Conservation (phyloP, 2,888 invertebrate species). For the Epistrophe eligans region DNA sequence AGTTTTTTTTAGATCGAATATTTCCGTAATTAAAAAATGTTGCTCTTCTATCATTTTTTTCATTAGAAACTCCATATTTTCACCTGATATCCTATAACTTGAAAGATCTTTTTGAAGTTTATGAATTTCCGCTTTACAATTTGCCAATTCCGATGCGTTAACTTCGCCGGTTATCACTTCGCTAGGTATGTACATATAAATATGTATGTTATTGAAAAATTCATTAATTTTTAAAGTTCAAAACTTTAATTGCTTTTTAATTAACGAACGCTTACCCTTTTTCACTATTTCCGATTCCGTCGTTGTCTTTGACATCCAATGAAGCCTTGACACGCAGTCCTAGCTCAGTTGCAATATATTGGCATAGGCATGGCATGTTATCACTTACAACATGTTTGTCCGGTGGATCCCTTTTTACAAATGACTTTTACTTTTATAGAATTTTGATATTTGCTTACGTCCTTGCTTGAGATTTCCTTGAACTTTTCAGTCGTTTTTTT, state of each 20-base stretch:
- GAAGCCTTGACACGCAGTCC: constrained; percentile 67
- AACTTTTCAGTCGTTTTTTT: constrained; percentile 59
- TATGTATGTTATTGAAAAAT: neutral
- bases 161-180: constrained; percentile 53
- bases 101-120: constrained; percentile 79
- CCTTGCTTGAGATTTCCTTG: constrained; percentile 66
- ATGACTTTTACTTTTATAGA: constrained; percentile 70
- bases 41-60: constrained; percentile 80
- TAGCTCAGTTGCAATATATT: constrained; percentile 76
- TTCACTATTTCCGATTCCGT: constrained; percentile 23
- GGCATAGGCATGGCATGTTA: constrained; percentile 79
- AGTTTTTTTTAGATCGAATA: constrained; percentile 78
- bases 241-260: constrained; percentile 24
- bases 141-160: constrained; percentile 79
- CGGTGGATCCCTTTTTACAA: constrained; percentile 58
- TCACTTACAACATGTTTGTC: constrained; percentile 66
- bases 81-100: constrained; percentile 78
- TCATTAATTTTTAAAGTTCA: neutral
- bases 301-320: constrained; percentile 71
- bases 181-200: no score
- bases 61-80: constrained; percentile 80
- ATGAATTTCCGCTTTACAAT: constrained; percentile 80
- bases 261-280: constrained; percentile 45
- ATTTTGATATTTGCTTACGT: constrained; percentile 67
- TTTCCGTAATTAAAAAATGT: constrained; percentile 79